Percentiles rank a stretch among this genome's conserved stretches.
Conservation (phyloP, 2,113 vertebrate genomes). For the Struthio camelus region DNA sequence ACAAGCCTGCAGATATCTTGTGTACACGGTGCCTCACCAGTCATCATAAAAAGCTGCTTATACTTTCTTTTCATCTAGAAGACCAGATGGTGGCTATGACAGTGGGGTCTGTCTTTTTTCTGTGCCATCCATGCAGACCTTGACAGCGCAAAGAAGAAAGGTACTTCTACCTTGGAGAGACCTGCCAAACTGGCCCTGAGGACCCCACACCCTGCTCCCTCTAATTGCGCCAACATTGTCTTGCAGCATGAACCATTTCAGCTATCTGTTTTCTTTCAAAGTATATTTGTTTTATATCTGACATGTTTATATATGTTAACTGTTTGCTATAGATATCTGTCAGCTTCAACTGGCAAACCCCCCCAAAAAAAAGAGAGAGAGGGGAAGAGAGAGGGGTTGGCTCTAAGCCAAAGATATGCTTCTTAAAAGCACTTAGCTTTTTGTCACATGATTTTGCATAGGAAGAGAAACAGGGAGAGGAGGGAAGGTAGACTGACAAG, state of each 20-base stretch:
- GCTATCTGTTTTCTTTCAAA: conserved; percentile 70
- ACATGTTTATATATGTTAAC: conserved; percentile 77
- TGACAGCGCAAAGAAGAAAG: conserved; percentile 46
- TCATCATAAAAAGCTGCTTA: background rate
- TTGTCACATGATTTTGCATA: conserved; percentile 27
- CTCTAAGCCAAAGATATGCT: conserved; percentile 26
- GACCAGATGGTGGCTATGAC: conserved; percentile 45
- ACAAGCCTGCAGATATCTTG: background rate
- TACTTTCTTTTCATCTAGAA: conserved; percentile 10
- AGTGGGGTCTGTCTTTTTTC: conserved; percentile 1
- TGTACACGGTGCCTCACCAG: background rate
- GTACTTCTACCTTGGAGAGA: conserved; percentile 24
- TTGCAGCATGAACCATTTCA: conserved; percentile 26
- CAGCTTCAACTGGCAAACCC: conserved; percentile 55
- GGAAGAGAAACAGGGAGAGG: background rate
- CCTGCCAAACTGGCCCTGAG: conserved; percentile 4
- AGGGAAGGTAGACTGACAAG: background rate
- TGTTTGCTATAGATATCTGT: conserved; percentile 74
- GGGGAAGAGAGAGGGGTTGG: background rate
- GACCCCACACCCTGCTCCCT: conserved; percentile 61
- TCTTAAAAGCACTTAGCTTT: conserved; percentile 53
- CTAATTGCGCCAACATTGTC: conserved; percentile 54
- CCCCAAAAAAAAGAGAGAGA: background rate
- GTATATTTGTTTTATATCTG: conserved; percentile 73
- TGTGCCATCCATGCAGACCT: conserved; percentile 17